Base-by-base conservation (phyloP, 2,888 invertebrate species). In the Lasioglossum zephyrum region DNA sequence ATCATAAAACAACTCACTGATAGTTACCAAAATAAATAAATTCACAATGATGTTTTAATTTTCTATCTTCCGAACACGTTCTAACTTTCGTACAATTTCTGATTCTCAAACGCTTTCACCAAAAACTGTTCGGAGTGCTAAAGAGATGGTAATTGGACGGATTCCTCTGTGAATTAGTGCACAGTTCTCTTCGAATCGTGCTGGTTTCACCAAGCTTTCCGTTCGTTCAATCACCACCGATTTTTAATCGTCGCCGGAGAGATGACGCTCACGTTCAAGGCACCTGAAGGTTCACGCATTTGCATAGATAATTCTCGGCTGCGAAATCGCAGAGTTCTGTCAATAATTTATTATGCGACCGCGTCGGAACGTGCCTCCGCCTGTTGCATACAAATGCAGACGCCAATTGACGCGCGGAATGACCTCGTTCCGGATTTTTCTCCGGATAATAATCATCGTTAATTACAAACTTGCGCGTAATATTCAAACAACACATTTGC, bases 181-280 rank as follows among this genome's bases (percentile, higher is more conserved):
- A 57, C 11, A 93, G 90, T 93, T 92, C 92, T 92, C 91, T 92
- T 91, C 93, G 92, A 31, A 93, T 93, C 92, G 91, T 91, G 90
- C 87, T 91, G 87, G 92, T 92, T 94, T 92, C 92, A 93, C 93
- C 90, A 91, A 79, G 76, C 87, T 84, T 82, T 87, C 76, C 69
- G 16, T 26, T 16, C 44, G n/a, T 39, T 77, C 79, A 63, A 82
- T 78, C 41, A 77, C 63, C 79, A 57, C n/a, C 57, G 74, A 70
- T 88, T 92, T 91, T 91, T 88, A 91, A 92, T 92, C 85, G 89
- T 76, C 57, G 73, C 47, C 73, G 70, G 66, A 22, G 80, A 36
- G 79, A 77, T 36, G 41, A 79, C 77, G 77, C 77, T 87, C 84
- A 74, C 82, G 82, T 78, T 74, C 86, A 81, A 86, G 86, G 44